Percentiles rank a stretch among this genome's conserved stretches.
phyloP scores from a whole-genome alignment of 1,140 invertebrate species.

The Sipha flava region DNA sequence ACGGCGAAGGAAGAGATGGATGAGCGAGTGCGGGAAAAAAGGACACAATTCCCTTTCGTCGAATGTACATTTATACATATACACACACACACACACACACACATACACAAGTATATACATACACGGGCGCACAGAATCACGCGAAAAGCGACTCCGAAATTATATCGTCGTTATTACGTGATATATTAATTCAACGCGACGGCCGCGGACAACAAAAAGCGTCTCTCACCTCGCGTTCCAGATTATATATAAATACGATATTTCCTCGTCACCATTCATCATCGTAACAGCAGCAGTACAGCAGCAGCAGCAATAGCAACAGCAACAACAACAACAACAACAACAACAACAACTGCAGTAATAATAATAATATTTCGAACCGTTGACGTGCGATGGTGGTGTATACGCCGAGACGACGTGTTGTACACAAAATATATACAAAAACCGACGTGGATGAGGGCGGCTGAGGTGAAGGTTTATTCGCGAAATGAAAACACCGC shows the following conservation, averaged over 20 bases:
- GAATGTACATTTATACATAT: not conserved
- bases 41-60: not conserved
- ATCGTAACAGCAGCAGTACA: not conserved
- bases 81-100: too few species aligned
- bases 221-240: not conserved
- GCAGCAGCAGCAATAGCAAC: not conserved
- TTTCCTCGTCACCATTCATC: not conserved
- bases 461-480: not conserved
- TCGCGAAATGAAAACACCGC: conserved; percentile 12
- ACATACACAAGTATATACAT: too few species aligned
- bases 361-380: conserved; percentile 1
- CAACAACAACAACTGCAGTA: not conserved
- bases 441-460: too few species aligned
- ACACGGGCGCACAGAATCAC: not conserved
- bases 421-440: not conserved
- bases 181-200: not conserved
- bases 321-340: not conserved
- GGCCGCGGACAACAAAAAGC: not conserved
- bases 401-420: not conserved
- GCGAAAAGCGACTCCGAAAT: not conserved
- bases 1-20: not conserved
- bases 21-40: not conserved
- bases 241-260: not conserved
- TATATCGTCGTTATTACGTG: too few species aligned
- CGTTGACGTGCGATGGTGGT: not conserved